phyloP scores from a whole-genome alignment of 2,888 invertebrate genomes.

The Desoria tigrina region DNA sequence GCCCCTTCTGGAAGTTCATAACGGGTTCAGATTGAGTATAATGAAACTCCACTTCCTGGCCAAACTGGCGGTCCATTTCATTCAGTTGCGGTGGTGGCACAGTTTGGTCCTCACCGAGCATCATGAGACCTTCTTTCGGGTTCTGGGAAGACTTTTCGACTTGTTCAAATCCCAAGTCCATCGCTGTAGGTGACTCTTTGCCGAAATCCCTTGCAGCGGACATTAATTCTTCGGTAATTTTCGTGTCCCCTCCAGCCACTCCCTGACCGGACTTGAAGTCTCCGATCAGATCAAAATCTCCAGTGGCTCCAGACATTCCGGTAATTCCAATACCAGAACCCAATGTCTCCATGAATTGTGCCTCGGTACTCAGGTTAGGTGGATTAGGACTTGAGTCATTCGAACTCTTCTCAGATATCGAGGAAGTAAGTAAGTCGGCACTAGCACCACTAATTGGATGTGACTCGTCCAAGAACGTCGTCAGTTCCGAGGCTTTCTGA shows the following conservation, averaged over 20 bases:
- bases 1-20: constrained; percentile 12
- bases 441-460: constrained; percentile 13
- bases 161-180: constrained; percentile 30
- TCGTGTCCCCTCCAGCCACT: constrained; percentile 27
- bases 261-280: constrained; percentile 4
- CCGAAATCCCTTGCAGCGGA: constrained; percentile 33
- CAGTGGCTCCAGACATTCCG: constrained; percentile 9
- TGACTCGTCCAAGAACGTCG: constrained; percentile 41
- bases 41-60: constrained; percentile 13
- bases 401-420: constrained; percentile 14
- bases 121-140: neutral
- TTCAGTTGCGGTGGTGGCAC: constrained; percentile 28
- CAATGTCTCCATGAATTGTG: constrained; percentile 1
- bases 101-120: constrained; percentile 28
- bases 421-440: neutral
- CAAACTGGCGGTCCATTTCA: no score
- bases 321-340: no score
- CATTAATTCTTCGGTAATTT: constrained; percentile 20
- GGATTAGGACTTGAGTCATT: constrained; percentile 15
- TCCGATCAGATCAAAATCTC: constrained; percentile 16
- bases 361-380: constrained; percentile 5
- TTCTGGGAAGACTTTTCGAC: constrained; percentile 18
- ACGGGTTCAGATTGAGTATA: constrained; percentile 19
- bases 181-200: constrained; percentile 38
- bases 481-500: constrained; percentile 42